Base-by-base conservation (phyloP, 2,888 invertebrate genomes). In the Pterostichus niger region DNA sequence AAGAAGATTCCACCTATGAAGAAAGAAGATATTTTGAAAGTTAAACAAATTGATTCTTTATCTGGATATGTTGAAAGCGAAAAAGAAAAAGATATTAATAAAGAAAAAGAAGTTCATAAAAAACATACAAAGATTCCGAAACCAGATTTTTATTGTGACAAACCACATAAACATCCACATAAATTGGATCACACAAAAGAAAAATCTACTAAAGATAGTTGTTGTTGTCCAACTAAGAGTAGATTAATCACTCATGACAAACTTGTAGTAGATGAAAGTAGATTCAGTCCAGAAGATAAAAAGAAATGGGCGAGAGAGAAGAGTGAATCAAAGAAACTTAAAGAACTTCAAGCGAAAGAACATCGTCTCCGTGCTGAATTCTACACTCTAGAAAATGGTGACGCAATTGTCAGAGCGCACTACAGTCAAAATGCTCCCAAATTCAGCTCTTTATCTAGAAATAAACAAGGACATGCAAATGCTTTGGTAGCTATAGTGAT, bases 401-500 rank as follows among this genome's bases (percentile, higher is more conserved):
- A 91, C 52, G 5, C 91, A 88, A 88, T 92, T 86, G 86, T 91
- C 88, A 61, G 93, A 89, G 73, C 92, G 87, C 35, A 89, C 88
- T 87, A 85, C 71, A 89, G 89, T 71, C 88, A 88, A 76, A 87
- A 85, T 17, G 86, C 87, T 6, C 84, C 84, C 15, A 89, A 89
- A 85, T 93, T 91, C 88, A 89, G 90, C 0, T 85, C 86, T 44
- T 90, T 89, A 0, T 91, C 91, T 0, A 88, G 92, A 77, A 92
- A 92, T 0, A 89, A 91, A 54, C 91, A 91, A 90, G 91, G 86
- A 0, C 56, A 91, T 6, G 89, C 91, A 1, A 91, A 90, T 76
- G 89, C 91, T 0, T 89, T 93, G 75, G 91, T 92, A 88, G 90
- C 92, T 0, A 91, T 92, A 52, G 93, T 93, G 0, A 92, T 92